Evolutionary conservation across 1,140 invertebrate species (phyloP).

Genomic region (Sycophila sp.): DNA sequence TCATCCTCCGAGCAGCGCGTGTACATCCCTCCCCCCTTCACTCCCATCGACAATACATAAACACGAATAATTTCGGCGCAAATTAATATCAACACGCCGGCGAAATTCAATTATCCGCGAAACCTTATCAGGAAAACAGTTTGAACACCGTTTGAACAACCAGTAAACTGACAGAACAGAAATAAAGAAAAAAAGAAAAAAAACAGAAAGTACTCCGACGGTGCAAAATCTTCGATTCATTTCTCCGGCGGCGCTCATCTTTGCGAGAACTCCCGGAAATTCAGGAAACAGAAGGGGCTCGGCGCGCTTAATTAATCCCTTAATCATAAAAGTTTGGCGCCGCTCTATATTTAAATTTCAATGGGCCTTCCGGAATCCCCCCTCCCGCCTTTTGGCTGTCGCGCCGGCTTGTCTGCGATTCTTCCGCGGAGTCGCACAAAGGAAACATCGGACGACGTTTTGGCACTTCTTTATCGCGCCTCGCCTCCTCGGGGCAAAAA

Average conservation of each 20-base stretch:
- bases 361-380: background rate
- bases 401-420: background rate
- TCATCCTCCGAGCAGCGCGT: too few relatives aligned
- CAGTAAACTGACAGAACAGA: too few relatives aligned
- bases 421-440: background rate
- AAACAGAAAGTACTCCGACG: background rate
- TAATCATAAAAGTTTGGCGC: slow-evolving; percentile 37
- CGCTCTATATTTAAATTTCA: slow-evolving; percentile 38
- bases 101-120: too few relatives aligned
- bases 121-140: too few relatives aligned
- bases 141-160: too few relatives aligned
- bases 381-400: slow-evolving; percentile 18
- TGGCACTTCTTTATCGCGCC: background rate
- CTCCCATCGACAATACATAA: too few relatives aligned
- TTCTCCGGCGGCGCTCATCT: too few relatives aligned
- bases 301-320: slow-evolving; percentile 34
- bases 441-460: slow-evolving; percentile 1
- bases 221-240: too few relatives aligned
- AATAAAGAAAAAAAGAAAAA: background rate
- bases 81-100: too few relatives aligned
- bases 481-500: background rate
- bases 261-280: background rate
- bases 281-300: background rate
- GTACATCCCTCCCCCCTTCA: too few relatives aligned
- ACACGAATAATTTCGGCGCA: too few relatives aligned